A percentile compares a stretch with the other conserved stretches of the same genome.
Conservation (phyloP, 1,140 invertebrate genomes). For the Argopecten irradians region DNA sequence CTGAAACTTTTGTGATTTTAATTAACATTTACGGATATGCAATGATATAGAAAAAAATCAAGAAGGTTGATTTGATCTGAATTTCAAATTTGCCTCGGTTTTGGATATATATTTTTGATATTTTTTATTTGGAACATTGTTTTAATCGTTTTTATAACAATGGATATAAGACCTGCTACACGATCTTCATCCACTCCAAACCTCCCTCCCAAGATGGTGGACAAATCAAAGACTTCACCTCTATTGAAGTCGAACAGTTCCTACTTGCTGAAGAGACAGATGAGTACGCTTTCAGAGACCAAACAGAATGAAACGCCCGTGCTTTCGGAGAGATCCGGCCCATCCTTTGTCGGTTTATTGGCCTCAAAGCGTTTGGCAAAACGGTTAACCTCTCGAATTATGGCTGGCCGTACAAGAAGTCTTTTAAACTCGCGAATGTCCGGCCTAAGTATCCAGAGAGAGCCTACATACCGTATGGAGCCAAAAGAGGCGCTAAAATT, state of each 20-base stretch:
- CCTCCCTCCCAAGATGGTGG: background rate
- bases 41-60: too few species aligned
- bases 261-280: background rate
- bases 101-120: background rate
- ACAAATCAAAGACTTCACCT: background rate
- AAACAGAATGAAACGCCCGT: background rate
- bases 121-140: background rate
- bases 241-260: background rate
- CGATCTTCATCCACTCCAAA: background rate
- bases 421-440: slow-evolving; percentile 26
- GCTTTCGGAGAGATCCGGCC: slow-evolving; percentile 13
- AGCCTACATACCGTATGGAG: slow-evolving; percentile 66
- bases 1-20: too few species aligned
- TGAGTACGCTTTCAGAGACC: background rate
- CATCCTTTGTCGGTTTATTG: slow-evolving; percentile 61
- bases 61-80: too few species aligned
- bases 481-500: slow-evolving; percentile 60
- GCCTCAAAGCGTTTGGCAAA: slow-evolving; percentile 64
- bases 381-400: slow-evolving; percentile 44
- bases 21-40: too few species aligned
- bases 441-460: slow-evolving; percentile 45
- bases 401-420: slow-evolving; percentile 33
- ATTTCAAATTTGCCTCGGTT: too few species aligned
- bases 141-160: background rate
- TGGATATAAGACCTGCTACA: background rate